Evolutionary conservation across 92 coral and sea anemone species (phyloP).

Genomic region (Porites evermanni): DNA sequence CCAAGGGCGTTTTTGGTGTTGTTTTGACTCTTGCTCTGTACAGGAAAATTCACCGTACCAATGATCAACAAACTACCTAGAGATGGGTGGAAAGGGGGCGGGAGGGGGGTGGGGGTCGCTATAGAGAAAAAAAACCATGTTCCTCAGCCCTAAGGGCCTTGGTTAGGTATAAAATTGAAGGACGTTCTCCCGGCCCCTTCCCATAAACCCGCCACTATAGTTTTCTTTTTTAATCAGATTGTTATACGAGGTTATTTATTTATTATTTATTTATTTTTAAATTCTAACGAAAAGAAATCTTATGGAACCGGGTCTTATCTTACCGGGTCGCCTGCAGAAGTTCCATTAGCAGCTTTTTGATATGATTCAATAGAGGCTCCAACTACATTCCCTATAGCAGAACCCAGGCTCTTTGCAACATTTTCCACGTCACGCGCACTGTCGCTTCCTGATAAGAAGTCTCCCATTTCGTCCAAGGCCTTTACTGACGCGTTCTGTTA

Average conservation of each 20-base stretch:
- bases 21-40: slow-evolving; percentile 64
- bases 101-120: too few species aligned
- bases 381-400: slow-evolving; percentile 86
- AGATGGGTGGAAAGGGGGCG: too few species aligned
- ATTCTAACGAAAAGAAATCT: neutral
- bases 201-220: too few species aligned
- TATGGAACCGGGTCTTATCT: neutral
- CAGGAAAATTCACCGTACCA: neutral
- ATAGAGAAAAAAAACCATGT: too few species aligned
- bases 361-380: slow-evolving; percentile 77
- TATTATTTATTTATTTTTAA: too few species aligned
- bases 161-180: too few species aligned
- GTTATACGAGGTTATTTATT: neutral
- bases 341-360: slow-evolving; percentile 76
- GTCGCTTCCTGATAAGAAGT: slow-evolving; percentile 72
- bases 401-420: slow-evolving; percentile 86
- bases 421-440: slow-evolving; percentile 81
- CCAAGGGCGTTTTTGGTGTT: slow-evolving; percentile 89
- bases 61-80: too few species aligned
- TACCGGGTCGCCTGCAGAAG: slow-evolving; percentile 80
- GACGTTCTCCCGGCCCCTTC: too few species aligned
- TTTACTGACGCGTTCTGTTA: slow-evolving; percentile 76
- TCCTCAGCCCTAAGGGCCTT: too few species aligned
- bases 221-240: too few species aligned
- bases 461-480: slow-evolving; percentile 84